Evolutionary conservation across 2,797 vertebrate species (phyloP), one percentile per base, ranked within the genome.

Genomic region (Remorina albescens): DNA sequence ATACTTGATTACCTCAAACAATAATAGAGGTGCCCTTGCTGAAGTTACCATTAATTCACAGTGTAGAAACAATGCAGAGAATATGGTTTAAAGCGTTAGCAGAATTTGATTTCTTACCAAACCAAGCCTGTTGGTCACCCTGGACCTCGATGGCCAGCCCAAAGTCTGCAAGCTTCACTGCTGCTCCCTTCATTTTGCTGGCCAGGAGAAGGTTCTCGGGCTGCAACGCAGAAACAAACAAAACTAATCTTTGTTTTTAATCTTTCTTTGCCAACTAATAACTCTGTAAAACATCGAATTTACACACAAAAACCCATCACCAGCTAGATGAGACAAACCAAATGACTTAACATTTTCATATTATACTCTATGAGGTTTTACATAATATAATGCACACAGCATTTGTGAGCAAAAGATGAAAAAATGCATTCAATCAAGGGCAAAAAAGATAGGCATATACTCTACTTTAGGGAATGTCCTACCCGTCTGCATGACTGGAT

Each of bases 101-200:
- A 2, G 46, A 47, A 21, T 6, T 4, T 12, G 46, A 47, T 55
- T 60, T 80, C 97, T 96, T 95, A 99, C 98, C 98, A 86, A 99
- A 99, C 98, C 98, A 99, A 51, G 97, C 98, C 87, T 99, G 98
- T 80, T 99, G 98, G 65, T 99, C 98, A 67, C 96, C 98, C 91
- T 99, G 98, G 23, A 99, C 98, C 92, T 99, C 98, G n/a, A 99
- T 99, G 67, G 98, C 98, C 49, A 99, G 93, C 80, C 98, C 98
- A 18, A 99, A 99, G 85, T 99, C 98, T 65, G 98, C 98, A 53
- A 99, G 92, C 92, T 99, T 99, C 91, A 99, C 98, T 0, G 97
- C 97, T 19, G 98, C 98, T 55, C 97, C 97, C 91, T 99, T 99
- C 95, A 98, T 97, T 95, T 99, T 99, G 91, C 98, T 99, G 58